These are phyloP conservation scores for Cyphomyrus plagiostoma DNA, from an alignment of 2,113 vertebrate genomes.

Conservation along the genomic window DNA sequence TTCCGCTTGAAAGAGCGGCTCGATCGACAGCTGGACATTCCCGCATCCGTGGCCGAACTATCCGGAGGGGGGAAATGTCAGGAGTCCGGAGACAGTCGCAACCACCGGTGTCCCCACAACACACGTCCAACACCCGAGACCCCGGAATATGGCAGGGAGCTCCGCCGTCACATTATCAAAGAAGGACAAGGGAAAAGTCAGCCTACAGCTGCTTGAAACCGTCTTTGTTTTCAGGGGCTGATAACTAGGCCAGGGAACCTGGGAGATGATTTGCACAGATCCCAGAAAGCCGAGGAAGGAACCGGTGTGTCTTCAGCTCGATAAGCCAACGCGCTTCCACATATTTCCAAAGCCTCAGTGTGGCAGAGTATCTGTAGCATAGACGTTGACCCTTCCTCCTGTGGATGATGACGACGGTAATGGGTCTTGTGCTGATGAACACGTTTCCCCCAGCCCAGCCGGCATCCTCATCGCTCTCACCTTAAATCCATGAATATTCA, in stretches of 20 bases:
- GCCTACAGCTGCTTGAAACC: not conserved
- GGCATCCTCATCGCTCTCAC: conserved; percentile 27
- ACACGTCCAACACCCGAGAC: not conserved
- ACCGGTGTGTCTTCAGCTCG: not conserved
- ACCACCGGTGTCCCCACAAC: not conserved
- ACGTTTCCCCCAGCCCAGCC: conserved; percentile 3
- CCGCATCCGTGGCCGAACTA: conserved; percentile 66
- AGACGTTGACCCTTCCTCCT: not conserved
- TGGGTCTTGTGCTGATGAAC: conserved; percentile 12
- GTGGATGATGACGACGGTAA: not conserved
- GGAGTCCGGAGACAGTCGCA: conserved; percentile 19
- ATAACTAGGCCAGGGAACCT: not conserved
- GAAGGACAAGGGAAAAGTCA: not conserved
- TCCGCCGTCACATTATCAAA: not conserved
- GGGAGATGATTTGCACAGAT: not conserved
- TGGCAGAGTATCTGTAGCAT: not conserved
- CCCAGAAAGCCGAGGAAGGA: not conserved
- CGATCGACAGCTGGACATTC: conserved; percentile 81
- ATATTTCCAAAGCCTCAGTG: not conserved
- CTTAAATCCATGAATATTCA: conserved; percentile 51
- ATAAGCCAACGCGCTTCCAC: not conserved
- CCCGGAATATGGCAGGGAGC: not conserved
- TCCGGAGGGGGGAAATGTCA: conserved; percentile 77
- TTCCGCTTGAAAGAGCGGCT: conserved; percentile 19
- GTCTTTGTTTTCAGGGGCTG: not conserved